A percentile compares a stretch with the other conserved stretches of the same genome.
Conservation (phyloP, 2,888 invertebrate species). For the Dynastes tityus region DNA sequence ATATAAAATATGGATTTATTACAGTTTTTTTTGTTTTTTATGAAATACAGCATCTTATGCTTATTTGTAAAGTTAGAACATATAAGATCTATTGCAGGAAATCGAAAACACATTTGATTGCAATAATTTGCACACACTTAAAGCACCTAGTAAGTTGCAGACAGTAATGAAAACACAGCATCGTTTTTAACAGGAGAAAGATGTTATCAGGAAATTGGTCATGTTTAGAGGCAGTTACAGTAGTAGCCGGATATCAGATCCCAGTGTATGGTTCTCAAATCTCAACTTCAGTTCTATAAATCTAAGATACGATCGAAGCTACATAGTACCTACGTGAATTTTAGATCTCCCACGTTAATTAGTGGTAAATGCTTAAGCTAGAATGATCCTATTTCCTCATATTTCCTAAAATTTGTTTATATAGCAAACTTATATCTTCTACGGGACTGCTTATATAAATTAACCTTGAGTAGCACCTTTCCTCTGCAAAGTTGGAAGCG, state of each 20-base stretch:
- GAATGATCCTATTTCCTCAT: too few species aligned
- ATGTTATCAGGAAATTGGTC: slow-evolving; percentile 66
- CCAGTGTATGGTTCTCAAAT: slow-evolving; percentile 45
- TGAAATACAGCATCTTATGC: too few species aligned
- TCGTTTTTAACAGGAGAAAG: slow-evolving; percentile 50
- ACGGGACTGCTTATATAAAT: too few species aligned
- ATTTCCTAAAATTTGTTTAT: too few species aligned
- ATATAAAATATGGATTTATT: too few species aligned
- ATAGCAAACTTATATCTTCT: too few species aligned
- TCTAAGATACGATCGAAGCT: slow-evolving; percentile 55
- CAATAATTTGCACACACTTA: too few species aligned
- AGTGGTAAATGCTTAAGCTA: slow-evolving; percentile 51
- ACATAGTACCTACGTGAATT: background rate
- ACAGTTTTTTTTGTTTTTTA: too few species aligned
- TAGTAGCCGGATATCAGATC: slow-evolving; percentile 43
- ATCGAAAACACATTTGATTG: background rate
- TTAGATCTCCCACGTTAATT: slow-evolving; percentile 52
- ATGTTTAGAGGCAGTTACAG: slow-evolving; percentile 62
- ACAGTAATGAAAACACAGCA: slow-evolving; percentile 11
- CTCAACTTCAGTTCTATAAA: slow-evolving; percentile 56
- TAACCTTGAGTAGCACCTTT: background rate
- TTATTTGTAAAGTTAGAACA: too few species aligned
- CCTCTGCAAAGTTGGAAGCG: background rate
- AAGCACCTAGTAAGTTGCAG: background rate
- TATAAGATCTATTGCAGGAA: too few species aligned